Evolutionary conservation across 2,888 invertebrate genomes (phyloP), one percentile per base, ranked within the genome.

Genomic region (Mythimna vitellina): DNA sequence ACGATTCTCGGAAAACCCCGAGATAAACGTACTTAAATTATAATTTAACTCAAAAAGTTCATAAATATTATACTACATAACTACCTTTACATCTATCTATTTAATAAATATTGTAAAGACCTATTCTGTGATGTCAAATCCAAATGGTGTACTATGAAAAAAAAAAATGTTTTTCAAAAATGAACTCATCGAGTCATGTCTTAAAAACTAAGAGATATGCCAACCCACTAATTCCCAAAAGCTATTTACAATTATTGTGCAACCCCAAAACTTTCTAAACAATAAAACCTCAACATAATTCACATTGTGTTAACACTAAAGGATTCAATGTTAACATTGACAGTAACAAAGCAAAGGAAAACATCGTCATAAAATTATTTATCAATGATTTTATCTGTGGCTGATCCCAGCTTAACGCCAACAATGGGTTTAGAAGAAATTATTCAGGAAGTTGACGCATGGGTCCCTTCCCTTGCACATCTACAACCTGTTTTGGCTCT

Each of bases 361-460:
- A 85, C 86, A 85, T 73, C 57, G 70, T 61, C 75, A 82, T 76
- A 87, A 86, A 89, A 86, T 83, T 79, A 87, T 84, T 84, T 84
- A 81, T 87, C 85, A 86, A 82, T 76, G 88, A 89, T 90, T 87
- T 88, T 92, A 93, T 92, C 92, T 89, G 7, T 74, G 73, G 84
- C 63, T 93, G 88, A 93, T 90, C 93, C 89, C 76, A 71, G 90
- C 81, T 91, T 90, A 91, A 82, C 70, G 64, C 51, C 64, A 86
- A 91, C 91, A 91, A 91, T 87, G 80, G 87, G 80, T 64, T 83
- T 82, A 63, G 66, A 38, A 79, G 77, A 78, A 84, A 88, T 83
- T 82, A 85, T 85, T 88, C 93, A 94, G 95, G 95, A 95, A 94
- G 94, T 93, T 93, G 94, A 93, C 92, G 92, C 93, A 93, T 91